Percentiles rank a stretch among this genome's conserved stretches.
These are phyloP conservation scores for Phaenicophaeus curvirostris DNA, from an alignment of 2,797 vertebrate genomes.

Conservation along the genomic window DNA sequence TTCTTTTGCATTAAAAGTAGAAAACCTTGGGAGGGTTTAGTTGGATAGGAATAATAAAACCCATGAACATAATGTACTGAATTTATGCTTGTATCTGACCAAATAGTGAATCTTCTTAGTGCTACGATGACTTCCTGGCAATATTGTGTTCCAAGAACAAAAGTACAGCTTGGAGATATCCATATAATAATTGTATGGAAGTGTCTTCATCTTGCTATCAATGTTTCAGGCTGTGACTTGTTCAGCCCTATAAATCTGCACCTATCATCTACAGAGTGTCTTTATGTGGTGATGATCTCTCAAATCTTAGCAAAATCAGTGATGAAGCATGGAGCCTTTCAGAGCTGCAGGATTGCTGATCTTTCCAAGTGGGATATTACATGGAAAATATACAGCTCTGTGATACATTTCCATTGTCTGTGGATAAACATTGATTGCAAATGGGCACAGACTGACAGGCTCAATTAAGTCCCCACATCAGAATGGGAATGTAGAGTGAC, in stretches of 20 bases:
- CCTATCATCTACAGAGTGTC: background rate
- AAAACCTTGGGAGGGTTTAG: background rate
- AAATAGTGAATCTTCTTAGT: background rate
- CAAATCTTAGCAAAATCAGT: background rate
- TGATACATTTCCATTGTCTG: background rate
- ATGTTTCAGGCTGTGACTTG: background rate
- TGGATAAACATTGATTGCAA: background rate
- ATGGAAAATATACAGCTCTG: background rate
- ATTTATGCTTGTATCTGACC: background rate
- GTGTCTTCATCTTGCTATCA: background rate
- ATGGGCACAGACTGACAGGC: background rate
- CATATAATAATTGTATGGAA: background rate
- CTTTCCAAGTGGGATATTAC: background rate
- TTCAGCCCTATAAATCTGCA: background rate
- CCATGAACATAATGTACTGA: background rate
- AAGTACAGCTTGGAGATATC: background rate
- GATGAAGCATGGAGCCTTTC: background rate
- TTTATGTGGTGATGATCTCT: background rate
- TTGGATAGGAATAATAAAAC: background rate
- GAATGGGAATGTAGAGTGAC: background rate
- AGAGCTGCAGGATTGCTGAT: background rate
- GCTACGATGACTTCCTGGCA: background rate
- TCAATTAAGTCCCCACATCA: background rate
- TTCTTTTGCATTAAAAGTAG: background rate
- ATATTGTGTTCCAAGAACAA: background rate